Evolutionary conservation across 2,113 vertebrate genomes (phyloP).

Genomic region (Oenanthe melanoleuca): DNA sequence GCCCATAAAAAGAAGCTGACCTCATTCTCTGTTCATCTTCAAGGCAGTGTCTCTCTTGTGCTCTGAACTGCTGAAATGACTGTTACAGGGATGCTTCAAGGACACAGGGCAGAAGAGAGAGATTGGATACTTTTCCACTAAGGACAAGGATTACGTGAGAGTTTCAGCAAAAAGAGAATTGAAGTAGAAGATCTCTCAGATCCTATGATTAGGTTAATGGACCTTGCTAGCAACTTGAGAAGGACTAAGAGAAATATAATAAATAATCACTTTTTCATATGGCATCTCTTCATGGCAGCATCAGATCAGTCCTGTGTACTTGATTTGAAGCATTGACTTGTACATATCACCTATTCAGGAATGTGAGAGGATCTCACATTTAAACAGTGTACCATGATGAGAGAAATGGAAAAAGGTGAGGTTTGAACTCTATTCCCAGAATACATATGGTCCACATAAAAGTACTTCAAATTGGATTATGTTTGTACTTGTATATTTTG

Average conservation of each 20-base stretch:
- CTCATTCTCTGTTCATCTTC: neutral
- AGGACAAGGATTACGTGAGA: neutral
- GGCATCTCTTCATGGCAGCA: neutral
- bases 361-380: neutral
- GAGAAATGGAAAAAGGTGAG: neutral
- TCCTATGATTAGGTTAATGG: neutral
- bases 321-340: neutral
- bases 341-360: neutral
- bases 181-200: neutral
- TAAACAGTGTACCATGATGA: neutral
- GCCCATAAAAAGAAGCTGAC: neutral
- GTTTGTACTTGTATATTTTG: neutral
- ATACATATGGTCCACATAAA: neutral
- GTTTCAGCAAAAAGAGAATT: neutral
- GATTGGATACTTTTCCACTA: neutral
- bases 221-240: neutral
- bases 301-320: neutral
- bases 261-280: neutral
- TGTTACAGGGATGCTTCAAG: neutral
- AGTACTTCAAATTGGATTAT: neutral
- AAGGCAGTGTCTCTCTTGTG: fast-evolving
- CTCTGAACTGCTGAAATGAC: neutral
- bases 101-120: neutral
- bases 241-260: neutral
- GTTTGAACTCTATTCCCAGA: neutral